Percentiles rank a stretch among this genome's conserved stretches.
Evolutionary conservation across 2,797 vertebrate genomes (phyloP).

Genomic region (Threskiornis aethiopicus): DNA sequence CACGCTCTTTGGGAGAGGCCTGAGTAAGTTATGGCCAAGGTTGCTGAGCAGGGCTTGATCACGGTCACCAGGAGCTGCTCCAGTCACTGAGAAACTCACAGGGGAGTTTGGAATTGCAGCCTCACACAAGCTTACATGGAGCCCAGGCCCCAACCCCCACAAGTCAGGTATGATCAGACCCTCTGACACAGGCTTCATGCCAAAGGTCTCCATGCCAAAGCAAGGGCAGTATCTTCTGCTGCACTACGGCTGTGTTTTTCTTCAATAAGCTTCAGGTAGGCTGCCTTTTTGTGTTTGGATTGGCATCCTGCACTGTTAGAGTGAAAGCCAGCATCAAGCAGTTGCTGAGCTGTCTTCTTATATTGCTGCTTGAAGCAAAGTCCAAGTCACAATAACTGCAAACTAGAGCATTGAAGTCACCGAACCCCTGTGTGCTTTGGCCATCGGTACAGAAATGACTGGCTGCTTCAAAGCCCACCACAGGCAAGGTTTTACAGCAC

Average conservation of each 20-base stretch:
- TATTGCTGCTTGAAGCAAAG: not conserved
- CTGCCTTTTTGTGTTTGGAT: not conserved
- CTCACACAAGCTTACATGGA: not conserved
- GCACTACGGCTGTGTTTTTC: not conserved
- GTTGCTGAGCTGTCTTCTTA: not conserved
- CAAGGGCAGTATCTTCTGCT: not conserved
- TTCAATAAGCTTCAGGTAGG: not conserved
- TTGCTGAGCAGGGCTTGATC: not conserved
- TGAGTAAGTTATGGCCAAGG: not conserved
- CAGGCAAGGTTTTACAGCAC: not conserved
- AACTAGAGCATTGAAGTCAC: not conserved
- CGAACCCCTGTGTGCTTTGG: not conserved
- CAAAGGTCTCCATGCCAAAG: not conserved
- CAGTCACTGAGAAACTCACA: fast-evolving
- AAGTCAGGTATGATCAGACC: not conserved
- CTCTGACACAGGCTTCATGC: not conserved
- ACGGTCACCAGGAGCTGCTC: not conserved
- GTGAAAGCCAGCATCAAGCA: not conserved
- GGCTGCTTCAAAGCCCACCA: not conserved
- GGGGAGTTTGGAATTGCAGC: not conserved
- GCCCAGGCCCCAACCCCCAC: not conserved
- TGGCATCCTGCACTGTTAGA: not conserved
- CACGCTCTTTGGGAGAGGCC: not conserved
- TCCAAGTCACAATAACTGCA: not conserved
- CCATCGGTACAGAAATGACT: not conserved